Base-by-base conservation (phyloP, 2,797 vertebrate genomes). In the Taenioides sp. region DNA sequence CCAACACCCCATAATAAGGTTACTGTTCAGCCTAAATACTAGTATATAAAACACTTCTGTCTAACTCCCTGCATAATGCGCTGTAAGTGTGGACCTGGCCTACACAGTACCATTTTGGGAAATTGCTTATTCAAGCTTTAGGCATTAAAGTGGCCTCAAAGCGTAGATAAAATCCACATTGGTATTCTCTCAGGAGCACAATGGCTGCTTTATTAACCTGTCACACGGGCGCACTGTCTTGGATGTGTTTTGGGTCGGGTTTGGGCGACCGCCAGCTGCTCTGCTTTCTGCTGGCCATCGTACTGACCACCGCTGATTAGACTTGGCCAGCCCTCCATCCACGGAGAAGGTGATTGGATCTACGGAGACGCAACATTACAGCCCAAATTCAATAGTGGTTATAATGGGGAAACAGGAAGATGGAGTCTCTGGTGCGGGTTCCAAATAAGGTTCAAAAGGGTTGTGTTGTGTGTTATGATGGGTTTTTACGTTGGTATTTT, bases 181-280 rank as follows among this genome's bases (percentile, higher is more conserved):
- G 71, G 52, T 75, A 6, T 67, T 85, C 72, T 76, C 74, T 77
- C 71, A 74, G 67, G 23, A 67, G 82, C 64, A 82, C 80, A 83
- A 69, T 40, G 59, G 75, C 70, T 79, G 72, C 55, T 86, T 84
- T 87, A 89, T 89, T 88, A 88, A 88, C 78, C 81, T 84, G 84
- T 85, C 85, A 86, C 74, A 82, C 58, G 69, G 34, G 22, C 49
- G n/a, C 18, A 66, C 69, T 69, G 67, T 70, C 64, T 65, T 65
- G 55, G 75, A 86, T 67, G 73, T 72, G 69, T 54, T 47, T 63
- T 74, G 80, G 78, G 84, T 66, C 66, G 64, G 79, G 72, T 31
- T 69, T 85, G 86, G 86, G 80, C 37, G 61, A 17, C 64, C 61
- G 86, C 86, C 86, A 87, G 74, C 18, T 1, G 69, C 62, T 66